These are phyloP conservation scores for Himalopsyche tibetana DNA, from an alignment of 2,888 invertebrate species.

Conservation along the genomic window DNA sequence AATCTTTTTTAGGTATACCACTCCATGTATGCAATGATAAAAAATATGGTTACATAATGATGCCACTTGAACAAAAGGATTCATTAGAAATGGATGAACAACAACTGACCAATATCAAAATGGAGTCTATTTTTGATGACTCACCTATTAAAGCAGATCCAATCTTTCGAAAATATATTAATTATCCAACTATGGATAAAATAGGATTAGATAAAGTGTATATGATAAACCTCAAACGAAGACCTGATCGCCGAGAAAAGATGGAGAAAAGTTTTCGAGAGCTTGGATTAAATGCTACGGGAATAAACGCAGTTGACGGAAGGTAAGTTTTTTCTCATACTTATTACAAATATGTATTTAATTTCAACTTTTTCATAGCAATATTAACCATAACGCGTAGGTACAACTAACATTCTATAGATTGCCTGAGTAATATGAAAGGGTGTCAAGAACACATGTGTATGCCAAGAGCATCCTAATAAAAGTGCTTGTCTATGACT, in stretches of 20 bases:
- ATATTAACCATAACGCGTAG: too few relatives aligned
- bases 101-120: constrained; percentile 85
- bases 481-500: too few relatives aligned
- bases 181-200: constrained; percentile 77
- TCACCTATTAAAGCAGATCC: constrained; percentile 72
- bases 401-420: too few relatives aligned
- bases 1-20: constrained; percentile 73
- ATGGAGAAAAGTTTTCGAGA: constrained; percentile 90
- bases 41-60: constrained; percentile 87
- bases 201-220: constrained; percentile 88
- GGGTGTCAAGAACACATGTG: too few relatives aligned
- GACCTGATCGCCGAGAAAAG: constrained; percentile 85
- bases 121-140: constrained; percentile 83
- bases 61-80: constrained; percentile 86
- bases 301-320: constrained; percentile 93
- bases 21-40: constrained; percentile 89
- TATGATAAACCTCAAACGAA: constrained; percentile 93
- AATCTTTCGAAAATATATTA: constrained; percentile 70
- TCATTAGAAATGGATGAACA: constrained; percentile 80
- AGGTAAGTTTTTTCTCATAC: constrained; percentile 77
- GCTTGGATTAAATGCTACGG: constrained; percentile 86
- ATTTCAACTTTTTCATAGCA: too few relatives aligned
- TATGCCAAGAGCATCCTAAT: too few relatives aligned
- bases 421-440: too few relatives aligned
- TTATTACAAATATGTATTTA: background rate